A percentile compares a stretch with the other conserved stretches of the same genome.
phyloP scores from a whole-genome alignment of 2,888 invertebrate genomes.

The Meiosimyza platycephala region DNA sequence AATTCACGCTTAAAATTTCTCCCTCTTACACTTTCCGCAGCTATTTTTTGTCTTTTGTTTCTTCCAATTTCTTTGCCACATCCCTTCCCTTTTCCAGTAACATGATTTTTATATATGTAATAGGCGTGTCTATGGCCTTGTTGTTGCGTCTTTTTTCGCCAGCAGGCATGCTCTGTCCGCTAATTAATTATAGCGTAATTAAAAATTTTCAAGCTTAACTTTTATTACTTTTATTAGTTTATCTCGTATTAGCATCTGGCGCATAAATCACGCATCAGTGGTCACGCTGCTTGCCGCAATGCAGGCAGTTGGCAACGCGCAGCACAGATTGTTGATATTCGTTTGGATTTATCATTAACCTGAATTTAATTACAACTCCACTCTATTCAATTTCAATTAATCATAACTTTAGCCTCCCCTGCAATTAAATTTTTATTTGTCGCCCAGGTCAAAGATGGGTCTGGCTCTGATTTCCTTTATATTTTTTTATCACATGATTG shows the following conservation, averaged over 20 bases:
- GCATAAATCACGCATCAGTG: conserved; percentile 54
- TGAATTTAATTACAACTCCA: conserved; percentile 14
- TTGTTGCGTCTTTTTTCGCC: conserved; percentile 13
- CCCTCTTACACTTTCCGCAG: not conserved
- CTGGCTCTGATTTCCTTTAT: not conserved
- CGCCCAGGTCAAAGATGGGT: not conserved
- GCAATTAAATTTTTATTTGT: not conserved
- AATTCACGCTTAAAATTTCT: not conserved
- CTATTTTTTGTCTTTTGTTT: not conserved
- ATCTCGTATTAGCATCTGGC: conserved; percentile 57
- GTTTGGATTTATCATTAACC: conserved; percentile 18
- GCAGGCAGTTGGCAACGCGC: conserved; percentile 40
- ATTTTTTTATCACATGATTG: not conserved
- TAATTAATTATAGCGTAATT: conserved; percentile 53
- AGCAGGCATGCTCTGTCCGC: conserved; percentile 17
- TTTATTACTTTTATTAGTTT: conserved; percentile 53
- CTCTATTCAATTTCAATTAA: conserved; percentile 14
- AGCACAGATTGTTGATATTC: conserved; percentile 35
- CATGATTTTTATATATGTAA: not conserved
- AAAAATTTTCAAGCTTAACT: conserved; percentile 52
- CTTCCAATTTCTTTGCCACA: not conserved
- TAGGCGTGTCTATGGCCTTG: conserved; percentile 31
- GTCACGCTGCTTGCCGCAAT: conserved; percentile 39
- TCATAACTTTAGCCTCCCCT: not conserved
- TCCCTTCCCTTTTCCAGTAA: not conserved